Conservation (phyloP, 2,797 vertebrate species). For the Crax fasciolata region DNA sequence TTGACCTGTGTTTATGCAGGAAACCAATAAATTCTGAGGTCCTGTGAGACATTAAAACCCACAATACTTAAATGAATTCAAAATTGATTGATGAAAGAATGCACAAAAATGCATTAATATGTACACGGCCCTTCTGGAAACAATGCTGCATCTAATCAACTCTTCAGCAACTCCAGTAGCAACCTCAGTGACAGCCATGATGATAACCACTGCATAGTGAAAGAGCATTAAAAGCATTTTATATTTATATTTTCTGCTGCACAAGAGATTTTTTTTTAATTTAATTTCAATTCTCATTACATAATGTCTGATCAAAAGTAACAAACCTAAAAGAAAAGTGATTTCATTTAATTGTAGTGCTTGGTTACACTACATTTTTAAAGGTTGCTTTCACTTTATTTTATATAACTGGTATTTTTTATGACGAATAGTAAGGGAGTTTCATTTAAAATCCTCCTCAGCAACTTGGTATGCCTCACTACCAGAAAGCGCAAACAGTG, state of each 20-base stretch:
- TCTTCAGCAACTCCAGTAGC: background rate
- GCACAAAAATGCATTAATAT: background rate
- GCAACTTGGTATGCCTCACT: conserved; percentile 44
- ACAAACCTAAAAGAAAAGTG: conserved; percentile 38
- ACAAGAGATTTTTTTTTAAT: conserved; percentile 17
- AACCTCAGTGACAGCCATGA: background rate
- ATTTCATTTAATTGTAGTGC: conserved; percentile 2
- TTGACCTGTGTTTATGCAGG: background rate
- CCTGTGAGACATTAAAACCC: background rate
- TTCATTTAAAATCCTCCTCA: conserved; percentile 60
- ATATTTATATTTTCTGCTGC: conserved; percentile 19
- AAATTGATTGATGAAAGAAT: conserved; percentile 12
- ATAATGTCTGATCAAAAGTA: conserved; percentile 39
- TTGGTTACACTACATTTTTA: conserved; percentile 45
- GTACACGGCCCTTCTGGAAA: background rate
- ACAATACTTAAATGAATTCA: background rate
- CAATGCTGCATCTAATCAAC: background rate
- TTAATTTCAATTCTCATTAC: conserved; percentile 48
- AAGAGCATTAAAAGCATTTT: conserved; percentile 24
- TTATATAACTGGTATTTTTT: conserved; percentile 30
- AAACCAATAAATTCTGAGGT: background rate
- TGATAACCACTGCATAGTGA: background rate
- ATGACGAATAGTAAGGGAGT: conserved; percentile 21
- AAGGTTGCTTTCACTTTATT: conserved; percentile 47
- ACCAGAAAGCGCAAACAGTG: conserved; percentile 31